Percentiles rank a stretch among this genome's conserved stretches.
These are phyloP conservation scores for Chalcis sispes DNA, from an alignment of 2,888 invertebrate species.

Conservation along the genomic window DNA sequence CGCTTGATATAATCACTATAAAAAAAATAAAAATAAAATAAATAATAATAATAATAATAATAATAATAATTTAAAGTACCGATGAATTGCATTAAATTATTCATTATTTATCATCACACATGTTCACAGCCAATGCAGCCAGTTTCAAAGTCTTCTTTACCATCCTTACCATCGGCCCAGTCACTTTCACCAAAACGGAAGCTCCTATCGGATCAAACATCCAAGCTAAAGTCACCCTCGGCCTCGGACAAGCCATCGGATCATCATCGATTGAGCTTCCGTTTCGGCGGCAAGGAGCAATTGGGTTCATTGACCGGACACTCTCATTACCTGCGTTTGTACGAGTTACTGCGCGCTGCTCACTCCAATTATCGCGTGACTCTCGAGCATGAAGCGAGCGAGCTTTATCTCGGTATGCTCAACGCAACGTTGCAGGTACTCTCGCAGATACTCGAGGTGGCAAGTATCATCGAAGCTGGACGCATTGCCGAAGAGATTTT, in stretches of 20 bases:
- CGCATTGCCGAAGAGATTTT: conserved; percentile 88
- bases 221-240: conserved; percentile 60
- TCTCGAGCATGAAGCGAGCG: conserved; percentile 85
- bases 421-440: conserved; percentile 80
- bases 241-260: conserved; percentile 14
- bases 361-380: conserved; percentile 93
- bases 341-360: conserved; percentile 87
- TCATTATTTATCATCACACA: too few species aligned
- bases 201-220: conserved; percentile 57
- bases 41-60: background rate
- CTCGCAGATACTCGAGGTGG: conserved; percentile 84
- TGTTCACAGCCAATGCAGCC: conserved; percentile 76
- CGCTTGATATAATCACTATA: background rate
- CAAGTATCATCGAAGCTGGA: conserved; percentile 84
- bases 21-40: conserved; percentile 62
- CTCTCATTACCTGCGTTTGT: conserved; percentile 90
- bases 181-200: conserved; percentile 75
- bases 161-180: conserved; percentile 77
- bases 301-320: conserved; percentile 82
- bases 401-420: conserved; percentile 84
- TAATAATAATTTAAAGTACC: background rate
- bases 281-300: conserved; percentile 73
- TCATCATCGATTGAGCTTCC: conserved; percentile 35
- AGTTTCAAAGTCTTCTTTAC: conserved; percentile 78
- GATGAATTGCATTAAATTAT: background rate